phyloP scores from a whole-genome alignment of 30 jellyfish, hydroid and myxozoan species.

The Catostylus mosaicus region DNA sequence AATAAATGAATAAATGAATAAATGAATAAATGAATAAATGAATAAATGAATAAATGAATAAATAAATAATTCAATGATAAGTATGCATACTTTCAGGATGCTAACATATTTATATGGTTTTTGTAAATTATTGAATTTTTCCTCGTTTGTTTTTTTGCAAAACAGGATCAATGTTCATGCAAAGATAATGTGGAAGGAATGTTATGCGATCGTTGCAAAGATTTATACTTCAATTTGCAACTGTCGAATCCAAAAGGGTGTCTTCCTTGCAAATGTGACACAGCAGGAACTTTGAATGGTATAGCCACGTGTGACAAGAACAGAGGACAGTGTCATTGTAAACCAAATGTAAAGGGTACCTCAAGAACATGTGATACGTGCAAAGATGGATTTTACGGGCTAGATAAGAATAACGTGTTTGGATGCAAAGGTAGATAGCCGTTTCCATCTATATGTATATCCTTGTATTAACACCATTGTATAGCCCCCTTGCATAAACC shows the following conservation, averaged over 20 bases:
- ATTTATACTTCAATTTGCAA: constrained; percentile 33
- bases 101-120: too few species aligned
- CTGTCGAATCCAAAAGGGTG: constrained; percentile 79
- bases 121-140: too few species aligned
- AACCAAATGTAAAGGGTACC: constrained; percentile 53
- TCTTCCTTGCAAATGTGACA: constrained; percentile 68
- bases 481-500: too few species aligned
- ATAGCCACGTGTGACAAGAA: constrained; percentile 55
- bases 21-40: neutral
- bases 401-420: constrained; percentile 39
- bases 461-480: neutral
- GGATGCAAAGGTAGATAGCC: constrained; percentile 74
- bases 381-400: constrained; percentile 73
- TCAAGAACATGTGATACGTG: constrained; percentile 75
- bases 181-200: constrained; percentile 71
- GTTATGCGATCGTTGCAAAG: constrained; percentile 76
- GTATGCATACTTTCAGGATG: too few species aligned
- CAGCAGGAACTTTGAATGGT: constrained; percentile 76
- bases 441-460: neutral
- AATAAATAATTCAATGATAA: neutral
- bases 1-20: too few species aligned
- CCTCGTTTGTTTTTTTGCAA: neutral
- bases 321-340: constrained; percentile 81
- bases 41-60: neutral
- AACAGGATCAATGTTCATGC: constrained; percentile 80